Percentiles rank a stretch among this genome's conserved stretches.
These are phyloP conservation scores for Drosophila barbarae DNA, from an alignment of 2,888 invertebrate genomes.

Conservation along the genomic window DNA sequence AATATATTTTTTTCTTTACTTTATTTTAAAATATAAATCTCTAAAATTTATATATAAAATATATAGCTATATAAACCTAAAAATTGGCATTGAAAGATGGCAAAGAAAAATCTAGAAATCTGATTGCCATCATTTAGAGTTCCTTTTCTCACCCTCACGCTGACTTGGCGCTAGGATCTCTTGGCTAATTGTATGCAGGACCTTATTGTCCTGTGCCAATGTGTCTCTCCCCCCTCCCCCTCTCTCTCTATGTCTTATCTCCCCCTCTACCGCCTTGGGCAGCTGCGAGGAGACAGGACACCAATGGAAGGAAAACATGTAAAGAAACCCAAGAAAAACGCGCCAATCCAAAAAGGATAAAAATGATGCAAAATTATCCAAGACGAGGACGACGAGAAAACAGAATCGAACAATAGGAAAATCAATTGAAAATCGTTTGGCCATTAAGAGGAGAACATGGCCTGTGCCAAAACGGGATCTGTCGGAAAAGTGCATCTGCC, in stretches of 20 bases:
- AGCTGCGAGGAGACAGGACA: slow-evolving; percentile 21
- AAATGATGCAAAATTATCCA: slow-evolving; percentile 67
- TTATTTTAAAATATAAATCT: background rate
- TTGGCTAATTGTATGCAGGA: slow-evolving; percentile 36
- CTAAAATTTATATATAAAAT: background rate
- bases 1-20: background rate
- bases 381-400: slow-evolving; percentile 22
- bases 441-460: slow-evolving; percentile 41
- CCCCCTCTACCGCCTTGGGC: background rate
- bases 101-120: background rate
- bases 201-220: slow-evolving; percentile 30
- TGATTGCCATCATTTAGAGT: slow-evolving; percentile 8
- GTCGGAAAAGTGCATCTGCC: slow-evolving; percentile 38
- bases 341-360: slow-evolving; percentile 49
- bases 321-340: slow-evolving; percentile 31
- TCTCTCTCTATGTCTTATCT: no score
- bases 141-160: slow-evolving; percentile 33
- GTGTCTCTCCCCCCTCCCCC: slow-evolving; percentile 1
- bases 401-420: slow-evolving; percentile 42
- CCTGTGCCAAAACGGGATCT: slow-evolving; percentile 48
- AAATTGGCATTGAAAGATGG: slow-evolving; percentile 1
- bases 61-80: background rate
- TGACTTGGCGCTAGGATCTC: slow-evolving; percentile 36
- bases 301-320: slow-evolving; percentile 15
- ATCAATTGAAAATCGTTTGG: slow-evolving; percentile 57